Conservation (phyloP, 2,797 vertebrate species). For the Taenioides sp. region DNA sequence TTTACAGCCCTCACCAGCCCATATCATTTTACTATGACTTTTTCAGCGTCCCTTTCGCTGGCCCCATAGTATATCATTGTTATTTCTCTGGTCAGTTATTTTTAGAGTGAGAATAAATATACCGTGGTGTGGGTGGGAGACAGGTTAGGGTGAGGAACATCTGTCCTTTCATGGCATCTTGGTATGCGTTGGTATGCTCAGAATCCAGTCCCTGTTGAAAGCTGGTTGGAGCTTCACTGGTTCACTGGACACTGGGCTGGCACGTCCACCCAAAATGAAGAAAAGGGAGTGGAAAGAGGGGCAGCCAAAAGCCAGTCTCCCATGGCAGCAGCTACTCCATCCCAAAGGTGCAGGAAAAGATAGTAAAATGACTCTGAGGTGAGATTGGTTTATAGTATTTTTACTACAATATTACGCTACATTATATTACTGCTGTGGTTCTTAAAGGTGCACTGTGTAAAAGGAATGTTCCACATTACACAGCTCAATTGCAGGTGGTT, state of each 20-base stretch:
- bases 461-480: no score
- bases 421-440: no score
- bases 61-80: constrained; percentile 56
- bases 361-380: not conserved
- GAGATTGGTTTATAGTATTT: no score
- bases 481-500: no score
- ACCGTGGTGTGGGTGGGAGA: constrained; percentile 61
- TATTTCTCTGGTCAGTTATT: constrained; percentile 70
- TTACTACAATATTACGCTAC: no score
- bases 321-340: constrained; percentile 41
- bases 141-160: constrained; percentile 65
- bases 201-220: constrained; percentile 74
- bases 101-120: constrained; percentile 76
- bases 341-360: constrained; percentile 43
- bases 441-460: no score
- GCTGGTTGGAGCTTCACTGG: constrained; percentile 75
- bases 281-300: constrained; percentile 40
- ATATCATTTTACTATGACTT: constrained; percentile 58
- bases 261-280: constrained; percentile 80
- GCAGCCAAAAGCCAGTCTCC: constrained; percentile 46
- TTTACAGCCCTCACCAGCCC: constrained; percentile 42
- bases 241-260: constrained; percentile 80
- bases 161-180: constrained; percentile 76
- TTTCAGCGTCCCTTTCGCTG: constrained; percentile 28
- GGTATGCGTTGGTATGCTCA: constrained; percentile 77